These are phyloP conservation scores for Acholoe squamosa DNA, from an alignment of 2,888 invertebrate genomes.

Conservation along the genomic window DNA sequence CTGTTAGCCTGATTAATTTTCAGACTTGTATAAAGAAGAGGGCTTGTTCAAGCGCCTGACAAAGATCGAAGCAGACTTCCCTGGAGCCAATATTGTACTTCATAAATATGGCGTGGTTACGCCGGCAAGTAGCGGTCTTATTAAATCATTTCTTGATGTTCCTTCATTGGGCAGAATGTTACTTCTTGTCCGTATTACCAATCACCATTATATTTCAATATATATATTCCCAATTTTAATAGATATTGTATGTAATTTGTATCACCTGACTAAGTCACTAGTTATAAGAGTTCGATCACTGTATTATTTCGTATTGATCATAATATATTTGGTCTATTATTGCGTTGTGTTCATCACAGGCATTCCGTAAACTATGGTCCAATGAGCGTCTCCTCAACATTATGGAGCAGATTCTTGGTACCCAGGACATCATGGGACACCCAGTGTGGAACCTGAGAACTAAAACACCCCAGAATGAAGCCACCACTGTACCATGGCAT, in stretches of 20 bases:
- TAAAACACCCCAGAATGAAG: conserved; percentile 80
- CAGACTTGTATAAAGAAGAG: conserved; percentile 76
- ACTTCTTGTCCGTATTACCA: no score
- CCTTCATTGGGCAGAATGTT: no score
- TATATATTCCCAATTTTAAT: no score
- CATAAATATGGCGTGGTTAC: conserved; percentile 79
- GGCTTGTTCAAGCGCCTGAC: conserved; percentile 79
- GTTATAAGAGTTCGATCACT: no score
- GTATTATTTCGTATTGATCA: no score
- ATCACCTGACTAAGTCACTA: no score
- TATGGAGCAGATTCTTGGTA: conserved; percentile 80
- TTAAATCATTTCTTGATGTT: no score
- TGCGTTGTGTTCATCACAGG: conserved; percentile 68
- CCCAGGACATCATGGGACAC: conserved; percentile 77
- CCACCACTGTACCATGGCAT: conserved; percentile 82
- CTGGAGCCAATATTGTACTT: conserved; percentile 78
- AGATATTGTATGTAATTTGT: no score
- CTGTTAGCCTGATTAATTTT: no score
- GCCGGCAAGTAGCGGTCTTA: conserved; percentile 73
- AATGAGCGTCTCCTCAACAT: conserved; percentile 79
- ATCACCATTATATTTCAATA: no score
- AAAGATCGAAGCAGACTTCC: conserved; percentile 78
- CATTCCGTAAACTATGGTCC: conserved; percentile 77
- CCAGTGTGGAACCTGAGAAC: conserved; percentile 82
- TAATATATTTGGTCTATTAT: no score